Base-by-base conservation (phyloP, 2,888 invertebrate species). In the Drosophila formosana region DNA sequence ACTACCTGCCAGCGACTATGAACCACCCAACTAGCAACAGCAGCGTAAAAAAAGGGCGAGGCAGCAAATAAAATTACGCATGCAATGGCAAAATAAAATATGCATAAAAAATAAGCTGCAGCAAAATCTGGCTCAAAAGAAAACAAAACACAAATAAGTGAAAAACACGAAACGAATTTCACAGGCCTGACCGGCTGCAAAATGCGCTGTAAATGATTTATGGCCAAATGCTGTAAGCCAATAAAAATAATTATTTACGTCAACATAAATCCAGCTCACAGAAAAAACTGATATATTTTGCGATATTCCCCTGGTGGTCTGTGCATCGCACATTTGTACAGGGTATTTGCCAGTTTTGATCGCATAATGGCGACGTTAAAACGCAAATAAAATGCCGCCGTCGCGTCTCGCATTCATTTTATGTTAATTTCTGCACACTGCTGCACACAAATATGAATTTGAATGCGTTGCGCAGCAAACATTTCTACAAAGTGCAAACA, bases 1-100 rank as follows among this genome's bases (percentile, higher is more conserved):
- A 75, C 75, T 71, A 73, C 65, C 85, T 64, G 71, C 68, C 63
- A 66, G 61, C 50, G 75, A 69, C 76, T 74, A 74, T 65, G 57
- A 64, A 66, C 43, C 46, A 66, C 49, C 60, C 62, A 74, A 76
- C 73, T 65, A 75, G 30, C 32, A 53, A 11, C 49, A 52, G 6
- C 41, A 41, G 13, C 11, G 9, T 32, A 39, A 66, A 23, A 46
- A 49, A 69, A 47, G 58, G 66, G 50, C 57, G 76, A 52, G 75
- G 57, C 69, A 52, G 81, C 75, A 83, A 86, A 81, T 83, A 86
- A 81, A 83, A 83, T 83, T 83, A 83, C 83, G 87, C 87, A 84
- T 84, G 85, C 83, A 87, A 87, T 76, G 85, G 82, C 78, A 81
- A 77, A 87, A 82, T 84, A 82, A 84, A 84, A 84, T 84, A 84